Percentiles rank a stretch among this genome's conserved stretches.
phyloP scores from a whole-genome alignment of 1,140 invertebrate species.

The Bombus superbus region DNA sequence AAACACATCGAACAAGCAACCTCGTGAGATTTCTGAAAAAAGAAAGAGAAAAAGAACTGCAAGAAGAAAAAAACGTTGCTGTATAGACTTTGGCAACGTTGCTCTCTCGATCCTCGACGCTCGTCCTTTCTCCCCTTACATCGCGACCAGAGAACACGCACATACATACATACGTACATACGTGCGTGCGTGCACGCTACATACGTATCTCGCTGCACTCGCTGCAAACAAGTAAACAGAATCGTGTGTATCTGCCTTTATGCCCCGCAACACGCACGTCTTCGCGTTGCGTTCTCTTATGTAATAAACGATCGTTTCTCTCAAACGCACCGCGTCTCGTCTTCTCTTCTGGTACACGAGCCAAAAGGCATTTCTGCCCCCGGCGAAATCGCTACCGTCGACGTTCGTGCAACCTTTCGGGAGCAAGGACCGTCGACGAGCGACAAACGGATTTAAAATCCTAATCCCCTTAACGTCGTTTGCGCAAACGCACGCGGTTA shows the following conservation, averaged over 20 bases:
- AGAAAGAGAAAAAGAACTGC: background rate
- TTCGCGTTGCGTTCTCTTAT: slow-evolving; percentile 53
- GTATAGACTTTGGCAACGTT: slow-evolving; percentile 36
- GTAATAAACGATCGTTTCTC: slow-evolving; percentile 61
- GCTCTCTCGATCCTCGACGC: slow-evolving; percentile 41
- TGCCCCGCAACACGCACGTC: slow-evolving; percentile 46
- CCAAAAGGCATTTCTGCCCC: background rate
- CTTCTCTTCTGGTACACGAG: background rate
- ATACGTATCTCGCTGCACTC: background rate
- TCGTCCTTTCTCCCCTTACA: slow-evolving; percentile 53
- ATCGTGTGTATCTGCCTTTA: slow-evolving; percentile 48
- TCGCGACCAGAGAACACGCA: background rate
- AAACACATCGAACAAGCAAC: slow-evolving; percentile 1
- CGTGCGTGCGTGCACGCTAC: background rate
- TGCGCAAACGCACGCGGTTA: background rate
- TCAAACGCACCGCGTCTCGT: slow-evolving; percentile 29
- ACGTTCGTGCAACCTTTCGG: background rate
- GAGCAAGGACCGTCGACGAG: background rate
- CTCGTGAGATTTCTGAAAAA: background rate
- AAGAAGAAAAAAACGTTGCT: background rate
- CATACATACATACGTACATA: background rate
- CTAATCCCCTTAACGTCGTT: background rate
- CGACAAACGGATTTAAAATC: background rate
- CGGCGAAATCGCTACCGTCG: background rate
- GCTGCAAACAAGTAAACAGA: slow-evolving; percentile 15